These are phyloP conservation scores for Neodiprion fabricii DNA, from an alignment of 1,140 invertebrate species.

Conservation along the genomic window DNA sequence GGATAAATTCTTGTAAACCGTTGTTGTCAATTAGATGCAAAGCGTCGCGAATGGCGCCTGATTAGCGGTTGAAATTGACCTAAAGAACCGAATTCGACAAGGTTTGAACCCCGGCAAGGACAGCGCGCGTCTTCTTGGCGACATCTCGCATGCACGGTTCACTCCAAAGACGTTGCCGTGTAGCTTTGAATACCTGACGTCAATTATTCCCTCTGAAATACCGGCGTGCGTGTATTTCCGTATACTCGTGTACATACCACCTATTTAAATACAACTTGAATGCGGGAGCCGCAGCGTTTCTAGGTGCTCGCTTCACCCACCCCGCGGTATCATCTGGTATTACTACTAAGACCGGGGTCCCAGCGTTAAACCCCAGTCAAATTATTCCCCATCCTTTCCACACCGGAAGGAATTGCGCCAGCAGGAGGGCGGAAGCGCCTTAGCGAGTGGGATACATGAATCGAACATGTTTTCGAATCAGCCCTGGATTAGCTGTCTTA, in stretches of 20 bases:
- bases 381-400: background rate
- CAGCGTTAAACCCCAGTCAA: slow-evolving; percentile 4
- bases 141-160: no score
- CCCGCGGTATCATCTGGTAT: background rate
- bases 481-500: no score
- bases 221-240: background rate
- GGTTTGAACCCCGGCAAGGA: no score
- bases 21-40: no score
- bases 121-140: no score
- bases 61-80: no score
- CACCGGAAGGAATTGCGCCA: background rate
- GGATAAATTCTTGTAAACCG: no score
- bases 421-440: background rate
- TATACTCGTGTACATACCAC: background rate
- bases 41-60: no score
- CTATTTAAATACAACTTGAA: background rate
- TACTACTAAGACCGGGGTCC: background rate
- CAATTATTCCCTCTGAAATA: slow-evolving; percentile 2
- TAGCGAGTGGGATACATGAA: background rate
- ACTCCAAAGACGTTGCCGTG: background rate
- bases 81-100: no score
- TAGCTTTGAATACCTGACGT: background rate
- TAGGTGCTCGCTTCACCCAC: background rate
- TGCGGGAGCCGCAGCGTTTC: background rate
- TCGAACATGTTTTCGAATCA: background rate